Evolutionary conservation across 2,888 invertebrate species (phyloP).

Genomic region (Drosophila tripunctata): DNA sequence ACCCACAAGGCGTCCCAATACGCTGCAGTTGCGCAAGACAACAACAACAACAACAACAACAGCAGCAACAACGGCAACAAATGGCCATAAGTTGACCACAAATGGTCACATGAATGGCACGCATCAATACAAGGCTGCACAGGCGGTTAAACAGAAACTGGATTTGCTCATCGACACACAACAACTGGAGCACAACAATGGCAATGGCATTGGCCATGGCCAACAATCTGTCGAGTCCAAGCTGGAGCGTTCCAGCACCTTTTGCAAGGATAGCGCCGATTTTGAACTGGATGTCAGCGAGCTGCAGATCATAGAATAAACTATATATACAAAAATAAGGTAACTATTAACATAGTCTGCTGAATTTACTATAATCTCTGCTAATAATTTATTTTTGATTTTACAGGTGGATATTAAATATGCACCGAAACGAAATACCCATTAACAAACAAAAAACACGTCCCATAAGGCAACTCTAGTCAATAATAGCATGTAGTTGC

Average conservation of each 20-base stretch:
- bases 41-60: conserved; percentile 27
- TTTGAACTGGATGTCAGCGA: conserved; percentile 79
- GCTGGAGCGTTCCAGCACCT: conserved; percentile 84
- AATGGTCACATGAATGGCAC: conserved; percentile 61
- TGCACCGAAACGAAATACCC: conserved; percentile 54
- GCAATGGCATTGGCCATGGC: too few relatives aligned
- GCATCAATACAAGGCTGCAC: conserved; percentile 68
- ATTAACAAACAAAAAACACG: conserved; percentile 59
- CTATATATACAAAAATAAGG: conserved; percentile 15
- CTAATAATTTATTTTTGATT: neutral
- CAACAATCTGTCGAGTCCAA: conserved; percentile 70
- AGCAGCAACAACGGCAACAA: conserved; percentile 35
- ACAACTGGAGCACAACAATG: conserved; percentile 37
- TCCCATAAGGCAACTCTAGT: conserved; percentile 82
- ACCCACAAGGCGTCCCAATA: conserved; percentile 82
- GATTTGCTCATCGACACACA: conserved; percentile 79
- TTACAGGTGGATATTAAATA: conserved; percentile 69
- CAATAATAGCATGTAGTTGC: conserved; percentile 81
- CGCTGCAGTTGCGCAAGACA: conserved; percentile 80
- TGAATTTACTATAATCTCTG: neutral
- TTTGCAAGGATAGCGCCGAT: conserved; percentile 84
- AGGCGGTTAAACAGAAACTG: conserved; percentile 81
- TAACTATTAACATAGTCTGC: too few relatives aligned
- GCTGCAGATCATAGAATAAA: conserved; percentile 83
- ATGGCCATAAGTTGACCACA: conserved; percentile 43